Conservation (phyloP, 30 jellyfish, hydroid and myxozoan species). For the Cassiopea xamachana region DNA sequence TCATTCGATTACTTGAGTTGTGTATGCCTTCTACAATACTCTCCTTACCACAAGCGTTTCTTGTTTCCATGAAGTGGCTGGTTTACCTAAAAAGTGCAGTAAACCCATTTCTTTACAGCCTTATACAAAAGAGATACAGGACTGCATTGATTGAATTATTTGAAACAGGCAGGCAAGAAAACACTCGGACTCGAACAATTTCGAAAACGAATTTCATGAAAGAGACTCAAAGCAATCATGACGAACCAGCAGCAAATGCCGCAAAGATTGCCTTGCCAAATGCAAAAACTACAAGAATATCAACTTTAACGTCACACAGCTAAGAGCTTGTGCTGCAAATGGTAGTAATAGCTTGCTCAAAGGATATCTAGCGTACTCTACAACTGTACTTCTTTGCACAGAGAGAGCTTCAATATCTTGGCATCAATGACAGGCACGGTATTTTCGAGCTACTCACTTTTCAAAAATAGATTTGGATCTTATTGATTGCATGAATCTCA, state of each 20-base stretch:
- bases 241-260: neutral
- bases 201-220: constrained; percentile 39
- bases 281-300: constrained; percentile 1
- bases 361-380: too few relatives aligned
- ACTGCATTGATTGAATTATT: constrained; percentile 71
- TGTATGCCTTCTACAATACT: constrained; percentile 17
- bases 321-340: too few relatives aligned
- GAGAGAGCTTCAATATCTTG: too few relatives aligned
- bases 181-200: constrained; percentile 4
- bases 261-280: neutral
- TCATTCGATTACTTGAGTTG: constrained; percentile 72
- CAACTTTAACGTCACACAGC: neutral
- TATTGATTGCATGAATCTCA: too few relatives aligned
- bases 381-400: too few relatives aligned
- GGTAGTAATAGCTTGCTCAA: too few relatives aligned
- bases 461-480: too few relatives aligned
- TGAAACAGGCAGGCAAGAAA: constrained; percentile 19
- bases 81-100: constrained; percentile 85
- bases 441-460: too few relatives aligned
- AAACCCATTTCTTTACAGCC: constrained; percentile 82
- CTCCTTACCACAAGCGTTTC: constrained; percentile 41
- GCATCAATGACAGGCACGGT: too few relatives aligned
- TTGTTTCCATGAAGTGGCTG: constrained; percentile 74
- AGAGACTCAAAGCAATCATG: constrained; percentile 53
- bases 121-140: constrained; percentile 80